A percentile compares a stretch with the other conserved stretches of the same genome.
Conservation (phyloP, 2,797 vertebrate genomes). For the Chrosomus eos region DNA sequence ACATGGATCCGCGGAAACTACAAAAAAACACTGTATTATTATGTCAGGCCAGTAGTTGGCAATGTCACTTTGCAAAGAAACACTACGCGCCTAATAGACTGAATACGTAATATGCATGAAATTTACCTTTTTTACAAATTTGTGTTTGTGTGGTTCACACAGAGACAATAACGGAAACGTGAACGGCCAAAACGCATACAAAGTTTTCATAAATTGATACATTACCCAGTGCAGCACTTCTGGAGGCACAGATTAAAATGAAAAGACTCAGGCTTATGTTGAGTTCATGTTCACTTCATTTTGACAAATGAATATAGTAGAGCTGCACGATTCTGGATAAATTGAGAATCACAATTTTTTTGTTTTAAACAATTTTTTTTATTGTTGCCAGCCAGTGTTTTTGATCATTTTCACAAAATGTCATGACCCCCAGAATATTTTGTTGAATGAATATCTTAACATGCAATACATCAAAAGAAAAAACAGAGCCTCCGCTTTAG, state of each 20-base stretch:
- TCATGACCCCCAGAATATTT: too few relatives aligned
- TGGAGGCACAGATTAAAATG: neutral
- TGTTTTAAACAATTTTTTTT: neutral
- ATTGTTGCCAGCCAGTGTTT: too few relatives aligned
- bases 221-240: conserved; percentile 15
- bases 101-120: neutral
- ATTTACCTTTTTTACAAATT: neutral
- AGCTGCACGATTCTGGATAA: neutral
- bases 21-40: neutral
- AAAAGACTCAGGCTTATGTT: neutral
- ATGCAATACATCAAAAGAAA: too few relatives aligned
- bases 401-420: too few relatives aligned
- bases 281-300: neutral
- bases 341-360: neutral
- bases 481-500: too few relatives aligned
- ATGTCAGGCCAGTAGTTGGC: neutral
- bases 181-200: neutral
- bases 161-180: too few relatives aligned
- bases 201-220: neutral
- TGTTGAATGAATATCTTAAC: too few relatives aligned
- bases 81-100: neutral
- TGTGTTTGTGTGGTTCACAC: neutral
- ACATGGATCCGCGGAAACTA: neutral
- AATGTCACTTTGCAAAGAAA: neutral
- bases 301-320: neutral